phyloP scores from a whole-genome alignment of 2,113 vertebrate genomes.

The Anseranas semipalmata region DNA sequence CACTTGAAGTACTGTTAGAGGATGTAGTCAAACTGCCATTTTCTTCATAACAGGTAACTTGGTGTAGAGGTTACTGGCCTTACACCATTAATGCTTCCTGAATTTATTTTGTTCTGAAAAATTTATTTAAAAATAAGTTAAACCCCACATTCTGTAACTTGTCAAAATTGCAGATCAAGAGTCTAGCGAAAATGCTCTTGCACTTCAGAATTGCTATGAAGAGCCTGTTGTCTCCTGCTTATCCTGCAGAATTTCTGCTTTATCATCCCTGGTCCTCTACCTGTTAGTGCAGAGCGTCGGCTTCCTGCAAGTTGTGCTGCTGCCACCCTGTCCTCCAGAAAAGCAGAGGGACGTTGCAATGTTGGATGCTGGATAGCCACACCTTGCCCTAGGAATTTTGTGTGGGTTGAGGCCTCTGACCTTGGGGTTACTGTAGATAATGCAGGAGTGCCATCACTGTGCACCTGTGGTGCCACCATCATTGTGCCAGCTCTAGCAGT shows the following conservation, averaged over 20 bases:
- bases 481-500: background rate
- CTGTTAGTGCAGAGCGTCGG: rapidly evolving
- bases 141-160: background rate
- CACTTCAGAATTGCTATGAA: background rate
- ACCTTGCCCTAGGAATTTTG: background rate
- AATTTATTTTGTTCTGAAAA: slow-evolving; percentile 13
- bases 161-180: background rate
- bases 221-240: background rate
- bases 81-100: background rate
- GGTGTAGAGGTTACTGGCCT: background rate
- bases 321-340: background rate
- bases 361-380: background rate
- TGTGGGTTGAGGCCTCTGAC: background rate
- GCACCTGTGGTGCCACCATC: background rate
- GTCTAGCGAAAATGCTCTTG: background rate
- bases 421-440: background rate
- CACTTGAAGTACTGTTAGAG: slow-evolving; percentile 4
- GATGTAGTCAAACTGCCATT: background rate
- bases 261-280: background rate
- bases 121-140: background rate
- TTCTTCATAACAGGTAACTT: background rate
- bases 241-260: too few relatives aligned
- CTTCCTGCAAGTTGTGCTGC: background rate
- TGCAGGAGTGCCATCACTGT: too few relatives aligned
- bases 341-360: too few relatives aligned